Conservation (phyloP, 2,113 vertebrate species). For the Gracilinanus agilis region DNA sequence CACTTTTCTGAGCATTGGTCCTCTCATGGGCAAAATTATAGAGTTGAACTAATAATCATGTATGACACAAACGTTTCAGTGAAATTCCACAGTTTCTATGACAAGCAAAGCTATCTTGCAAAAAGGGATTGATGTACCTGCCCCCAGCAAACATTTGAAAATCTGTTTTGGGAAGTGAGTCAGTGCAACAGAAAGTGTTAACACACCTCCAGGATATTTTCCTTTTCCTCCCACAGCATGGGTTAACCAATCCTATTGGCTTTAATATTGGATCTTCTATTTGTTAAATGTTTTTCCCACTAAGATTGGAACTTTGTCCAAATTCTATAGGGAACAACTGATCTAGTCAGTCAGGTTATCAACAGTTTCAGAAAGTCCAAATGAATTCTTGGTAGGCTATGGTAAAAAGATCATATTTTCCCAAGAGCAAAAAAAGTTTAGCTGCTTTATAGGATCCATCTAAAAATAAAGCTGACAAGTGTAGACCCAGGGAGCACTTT, state of each 20-base stretch:
- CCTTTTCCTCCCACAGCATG: background rate
- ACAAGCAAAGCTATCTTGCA: background rate
- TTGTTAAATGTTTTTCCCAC: conserved; percentile 3
- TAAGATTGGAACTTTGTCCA: conserved; percentile 43
- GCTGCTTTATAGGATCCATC: background rate
- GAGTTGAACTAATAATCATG: background rate
- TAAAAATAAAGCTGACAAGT: background rate
- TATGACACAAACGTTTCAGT: background rate
- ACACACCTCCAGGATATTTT: too few relatives aligned
- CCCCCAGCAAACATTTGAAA: background rate
- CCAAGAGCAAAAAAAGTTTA: conserved; percentile 33
- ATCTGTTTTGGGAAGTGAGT: background rate
- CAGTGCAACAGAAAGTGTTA: background rate
- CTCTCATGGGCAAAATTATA: background rate
- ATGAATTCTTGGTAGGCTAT: conserved; percentile 26
- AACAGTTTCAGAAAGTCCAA: conserved; percentile 13
- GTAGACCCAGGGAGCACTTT: background rate
- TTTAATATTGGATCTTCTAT: conserved; percentile 22
- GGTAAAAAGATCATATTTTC: conserved; percentile 16
- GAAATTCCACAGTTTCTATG: background rate
- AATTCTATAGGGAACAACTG: background rate
- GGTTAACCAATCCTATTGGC: background rate
- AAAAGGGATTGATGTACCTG: background rate
- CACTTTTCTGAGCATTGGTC: background rate
- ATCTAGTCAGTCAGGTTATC: background rate